A percentile compares a stretch with the other conserved stretches of the same genome.
Conservation (phyloP, 2,888 invertebrate genomes). For the Dolichomitus sp. region DNA sequence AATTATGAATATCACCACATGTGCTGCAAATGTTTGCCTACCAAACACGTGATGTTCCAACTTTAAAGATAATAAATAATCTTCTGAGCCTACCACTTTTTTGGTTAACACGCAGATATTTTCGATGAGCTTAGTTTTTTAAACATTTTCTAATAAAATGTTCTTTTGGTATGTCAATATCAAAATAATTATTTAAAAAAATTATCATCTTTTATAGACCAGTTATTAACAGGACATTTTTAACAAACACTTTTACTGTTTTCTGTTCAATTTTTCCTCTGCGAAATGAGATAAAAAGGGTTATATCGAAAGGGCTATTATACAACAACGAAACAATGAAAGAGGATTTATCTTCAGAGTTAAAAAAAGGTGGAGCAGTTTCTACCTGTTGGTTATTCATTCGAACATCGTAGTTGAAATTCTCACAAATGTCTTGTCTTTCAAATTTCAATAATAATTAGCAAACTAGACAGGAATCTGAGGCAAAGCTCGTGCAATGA, state of each 20-base stretch:
- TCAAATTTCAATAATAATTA: background rate
- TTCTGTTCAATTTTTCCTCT: no score
- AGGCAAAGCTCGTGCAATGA: background rate
- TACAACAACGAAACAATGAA: no score
- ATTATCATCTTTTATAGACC: no score
- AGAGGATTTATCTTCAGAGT: no score
- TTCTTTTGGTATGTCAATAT: background rate
- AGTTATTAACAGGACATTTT: no score
- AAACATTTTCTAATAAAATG: background rate
- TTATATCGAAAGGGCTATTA: no score
- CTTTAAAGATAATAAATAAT: background rate
- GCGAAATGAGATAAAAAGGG: no score
- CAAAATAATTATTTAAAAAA: background rate
- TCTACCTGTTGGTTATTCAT: background rate
- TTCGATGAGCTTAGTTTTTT: background rate
- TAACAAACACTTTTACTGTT: no score
- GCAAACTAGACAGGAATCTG: background rate
- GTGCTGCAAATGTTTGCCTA: background rate
- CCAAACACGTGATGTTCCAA: background rate
- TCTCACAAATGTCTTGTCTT: no score
- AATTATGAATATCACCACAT: slow-evolving; percentile 2
- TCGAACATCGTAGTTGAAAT: background rate
- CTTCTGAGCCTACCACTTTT: background rate
- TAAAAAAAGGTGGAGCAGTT: no score
- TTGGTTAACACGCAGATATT: background rate